Conservation (phyloP, 2,888 invertebrate genomes). For the Busseola fusca region DNA sequence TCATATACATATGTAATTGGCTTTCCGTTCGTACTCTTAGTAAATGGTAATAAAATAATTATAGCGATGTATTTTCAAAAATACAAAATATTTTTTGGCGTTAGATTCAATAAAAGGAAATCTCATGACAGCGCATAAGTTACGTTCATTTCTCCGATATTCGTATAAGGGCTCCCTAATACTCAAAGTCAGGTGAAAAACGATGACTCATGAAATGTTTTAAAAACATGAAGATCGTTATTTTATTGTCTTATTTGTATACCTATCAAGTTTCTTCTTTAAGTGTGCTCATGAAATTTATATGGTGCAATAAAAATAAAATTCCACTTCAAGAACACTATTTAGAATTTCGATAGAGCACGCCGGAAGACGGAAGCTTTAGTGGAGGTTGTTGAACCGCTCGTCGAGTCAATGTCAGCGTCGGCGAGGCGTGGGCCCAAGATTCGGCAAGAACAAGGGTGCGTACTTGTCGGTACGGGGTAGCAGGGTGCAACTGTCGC, state of each 20-base stretch:
- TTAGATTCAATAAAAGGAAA: conserved; percentile 2
- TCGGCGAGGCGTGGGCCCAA: conserved; percentile 79
- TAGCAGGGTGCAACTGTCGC: conserved; percentile 87
- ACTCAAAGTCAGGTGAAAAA: conserved; percentile 17
- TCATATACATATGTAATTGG: not conserved
- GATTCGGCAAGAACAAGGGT: conserved; percentile 86
- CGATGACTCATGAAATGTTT: conserved; percentile 23
- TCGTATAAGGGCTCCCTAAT: conserved; percentile 7
- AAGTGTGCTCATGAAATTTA: conserved; percentile 58
- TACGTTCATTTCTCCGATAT: conserved; percentile 5
- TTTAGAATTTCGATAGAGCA: conserved; percentile 72
- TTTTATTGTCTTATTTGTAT: conserved; percentile 45
- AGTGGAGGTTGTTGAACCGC: conserved; percentile 80
- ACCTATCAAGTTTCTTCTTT: conserved; percentile 56
- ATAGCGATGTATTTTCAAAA: not conserved
- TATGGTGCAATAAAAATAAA: conserved; percentile 61
- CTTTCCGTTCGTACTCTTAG: not conserved
- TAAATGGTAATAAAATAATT: not conserved
- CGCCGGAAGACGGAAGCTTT: conserved; percentile 82
- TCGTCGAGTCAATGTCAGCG: conserved; percentile 86
- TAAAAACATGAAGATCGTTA: conserved; percentile 18
- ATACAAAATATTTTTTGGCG: not conserved
- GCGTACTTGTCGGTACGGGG: conserved; percentile 80
- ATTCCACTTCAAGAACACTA: conserved; percentile 62
- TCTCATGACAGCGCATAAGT: conserved; percentile 1